Base-by-base conservation (phyloP, 1,140 invertebrate species). In the Thaumatotibia leucotreta region DNA sequence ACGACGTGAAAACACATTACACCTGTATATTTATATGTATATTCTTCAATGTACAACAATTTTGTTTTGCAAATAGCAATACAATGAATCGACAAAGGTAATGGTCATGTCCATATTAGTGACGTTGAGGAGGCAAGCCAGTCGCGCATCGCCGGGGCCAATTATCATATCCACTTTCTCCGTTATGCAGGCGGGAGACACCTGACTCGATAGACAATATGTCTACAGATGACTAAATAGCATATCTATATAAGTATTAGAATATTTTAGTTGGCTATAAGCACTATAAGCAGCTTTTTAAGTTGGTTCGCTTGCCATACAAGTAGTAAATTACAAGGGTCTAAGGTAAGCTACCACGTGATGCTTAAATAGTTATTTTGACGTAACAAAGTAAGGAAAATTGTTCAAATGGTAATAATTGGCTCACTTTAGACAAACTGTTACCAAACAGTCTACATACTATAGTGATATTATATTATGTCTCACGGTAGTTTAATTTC, bases 101-200 rank as follows among this genome's bases (percentile, higher is more conserved):
- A 58, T 58, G 20, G 14, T n/a, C 23, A 31, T 58, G 11, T 58
- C 52, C 61, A 62, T 22, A 62, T 31, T 35, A 62, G 61, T 62
- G 27, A 29, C 11, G 32, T 20, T 31, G 14, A 72, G 68, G 70
- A 72, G 72, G 70, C 69, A 63, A 75, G 68, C 75, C 72, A 74
- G 86, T 84, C 80, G 83, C 79, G 80, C 83, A 82, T 78, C 82
- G 80, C 67, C 70, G 73, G 74, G n/a, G 77, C 82, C 85, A 87
- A 89, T 89, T 87, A 89, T 84, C 86, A 89, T 89, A 87, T 89
- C 84, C 79, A 89, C 86, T 89, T 89, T 89, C 86, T 81, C 86
- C 73, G 67, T 82, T 83, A 83, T 77, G 77, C 74, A 75, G 73
- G 73, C 73, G 62, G 63, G 61, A 65, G 64, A 66, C 70, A 71